A percentile compares a stretch with the other conserved stretches of the same genome.
phyloP scores from a whole-genome alignment of 1,140 invertebrate genomes.

The Diorhabda sublineata region DNA sequence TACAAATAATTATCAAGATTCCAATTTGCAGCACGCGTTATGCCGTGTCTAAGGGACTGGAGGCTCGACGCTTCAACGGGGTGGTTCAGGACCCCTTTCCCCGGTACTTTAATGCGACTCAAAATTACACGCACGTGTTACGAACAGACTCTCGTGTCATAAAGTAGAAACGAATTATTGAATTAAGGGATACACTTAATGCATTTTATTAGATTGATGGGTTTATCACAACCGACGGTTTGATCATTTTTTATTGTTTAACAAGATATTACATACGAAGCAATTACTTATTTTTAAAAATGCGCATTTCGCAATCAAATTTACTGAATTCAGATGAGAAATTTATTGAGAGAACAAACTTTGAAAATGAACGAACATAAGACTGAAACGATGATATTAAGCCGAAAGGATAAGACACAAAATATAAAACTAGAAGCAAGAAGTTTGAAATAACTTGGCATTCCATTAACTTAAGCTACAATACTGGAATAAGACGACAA shows the following conservation, averaged over 20 bases:
- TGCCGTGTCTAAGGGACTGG: not conserved
- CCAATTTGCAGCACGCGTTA: not conserved
- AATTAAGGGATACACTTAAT: not conserved
- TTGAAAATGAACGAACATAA: too few relatives aligned
- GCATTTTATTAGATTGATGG: not conserved
- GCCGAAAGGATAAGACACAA: too few relatives aligned
- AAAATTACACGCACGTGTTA: slow-evolving; percentile 2
- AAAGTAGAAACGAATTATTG: not conserved
- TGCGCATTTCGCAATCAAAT: too few relatives aligned
- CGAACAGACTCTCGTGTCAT: not conserved
- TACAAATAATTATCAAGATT: slow-evolving; percentile 3
- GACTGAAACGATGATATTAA: too few relatives aligned
- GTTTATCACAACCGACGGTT: not conserved
- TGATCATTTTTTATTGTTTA: not conserved
- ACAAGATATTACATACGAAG: too few relatives aligned
- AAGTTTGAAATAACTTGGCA: too few relatives aligned
- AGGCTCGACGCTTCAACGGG: not conserved
- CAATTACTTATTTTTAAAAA: too few relatives aligned
- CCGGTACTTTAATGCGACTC: not conserved
- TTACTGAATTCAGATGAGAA: too few relatives aligned
- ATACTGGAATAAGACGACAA: too few relatives aligned
- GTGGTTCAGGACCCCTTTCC: not conserved
- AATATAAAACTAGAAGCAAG: too few relatives aligned
- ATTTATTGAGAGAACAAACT: too few relatives aligned
- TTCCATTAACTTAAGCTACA: too few relatives aligned